Conservation (phyloP, 1,140 invertebrate genomes). For the Drosophila nasuta region DNA sequence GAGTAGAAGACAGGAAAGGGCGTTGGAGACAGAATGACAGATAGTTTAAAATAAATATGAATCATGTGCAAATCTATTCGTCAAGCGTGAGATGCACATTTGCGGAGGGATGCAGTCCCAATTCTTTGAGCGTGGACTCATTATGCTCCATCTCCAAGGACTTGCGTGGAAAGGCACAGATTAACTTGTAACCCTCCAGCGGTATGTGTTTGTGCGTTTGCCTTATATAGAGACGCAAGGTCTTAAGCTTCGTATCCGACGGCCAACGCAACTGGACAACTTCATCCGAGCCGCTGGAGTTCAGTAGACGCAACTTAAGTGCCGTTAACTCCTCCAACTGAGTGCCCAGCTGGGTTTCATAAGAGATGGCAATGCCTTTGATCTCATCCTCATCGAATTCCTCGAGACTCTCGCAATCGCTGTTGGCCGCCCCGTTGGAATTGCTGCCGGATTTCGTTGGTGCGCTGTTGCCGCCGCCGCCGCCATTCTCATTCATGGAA, state of each 20-base stretch:
- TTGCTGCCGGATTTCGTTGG: slow-evolving; percentile 36
- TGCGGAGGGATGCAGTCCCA: slow-evolving; percentile 80
- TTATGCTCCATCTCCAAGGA: slow-evolving; percentile 73
- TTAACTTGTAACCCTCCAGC: slow-evolving; percentile 75
- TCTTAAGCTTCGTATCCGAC: slow-evolving; percentile 73
- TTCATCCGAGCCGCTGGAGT: slow-evolving; percentile 71
- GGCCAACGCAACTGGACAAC: slow-evolving; percentile 82
- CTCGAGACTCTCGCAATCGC: slow-evolving; percentile 72
- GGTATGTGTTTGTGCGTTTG: slow-evolving; percentile 82
- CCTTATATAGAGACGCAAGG: slow-evolving; percentile 70
- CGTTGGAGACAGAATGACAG: slow-evolving; percentile 34
- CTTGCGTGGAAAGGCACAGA: slow-evolving; percentile 81
- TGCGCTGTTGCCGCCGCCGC: slow-evolving; percentile 19
- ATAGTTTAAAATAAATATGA: slow-evolving; percentile 57
- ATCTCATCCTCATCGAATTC: slow-evolving; percentile 73
- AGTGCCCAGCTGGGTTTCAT: slow-evolving; percentile 69
- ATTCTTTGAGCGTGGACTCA: slow-evolving; percentile 66
- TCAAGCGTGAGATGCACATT: slow-evolving; percentile 82
- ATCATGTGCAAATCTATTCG: slow-evolving; percentile 53
- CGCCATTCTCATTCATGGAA: slow-evolving; percentile 77
- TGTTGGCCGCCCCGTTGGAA: slow-evolving; percentile 37
- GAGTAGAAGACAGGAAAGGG: slow-evolving; percentile 2
- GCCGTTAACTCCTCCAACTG: slow-evolving; percentile 65
- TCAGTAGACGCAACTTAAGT: slow-evolving; percentile 71
- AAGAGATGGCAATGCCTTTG: slow-evolving; percentile 60